A percentile compares a stretch with the other conserved stretches of the same genome.
Evolutionary conservation across 2,113 vertebrate genomes (phyloP).

Genomic region (Felis catus): DNA sequence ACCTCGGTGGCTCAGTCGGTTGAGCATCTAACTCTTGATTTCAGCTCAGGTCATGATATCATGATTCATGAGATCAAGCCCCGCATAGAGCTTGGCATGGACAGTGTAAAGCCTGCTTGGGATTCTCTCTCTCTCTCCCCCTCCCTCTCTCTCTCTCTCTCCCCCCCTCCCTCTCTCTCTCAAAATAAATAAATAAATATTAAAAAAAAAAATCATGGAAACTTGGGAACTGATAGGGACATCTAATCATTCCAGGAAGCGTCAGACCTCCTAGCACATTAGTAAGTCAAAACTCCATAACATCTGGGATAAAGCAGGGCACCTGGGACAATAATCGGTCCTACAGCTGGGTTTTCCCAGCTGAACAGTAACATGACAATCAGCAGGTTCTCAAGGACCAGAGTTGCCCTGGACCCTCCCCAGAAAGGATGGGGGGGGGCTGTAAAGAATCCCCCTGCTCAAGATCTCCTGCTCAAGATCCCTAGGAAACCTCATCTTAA

Average conservation of each 20-base stretch:
- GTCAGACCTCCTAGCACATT: slow-evolving; percentile 6
- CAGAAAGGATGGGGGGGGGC: background rate
- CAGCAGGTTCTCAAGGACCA: background rate
- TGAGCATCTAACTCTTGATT: no score
- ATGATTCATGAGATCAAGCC: no score
- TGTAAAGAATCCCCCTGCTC: background rate
- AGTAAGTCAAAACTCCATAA: background rate
- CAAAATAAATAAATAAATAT: no score
- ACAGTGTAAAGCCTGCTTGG: no score
- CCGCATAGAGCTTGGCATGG: no score
- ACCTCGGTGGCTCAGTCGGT: background rate
- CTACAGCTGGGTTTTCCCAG: background rate
- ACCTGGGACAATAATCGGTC: background rate
- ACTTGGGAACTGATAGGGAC: background rate
- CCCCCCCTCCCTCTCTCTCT: no score
- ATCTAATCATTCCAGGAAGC: background rate
- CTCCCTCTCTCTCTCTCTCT: no score
- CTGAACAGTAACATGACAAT: background rate
- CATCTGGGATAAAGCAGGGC: background rate
- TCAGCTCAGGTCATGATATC: no score
- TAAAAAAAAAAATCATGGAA: background rate
- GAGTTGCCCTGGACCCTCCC: background rate
- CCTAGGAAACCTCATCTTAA: background rate
- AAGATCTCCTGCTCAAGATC: background rate
- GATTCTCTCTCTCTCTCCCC: no score